Conservation (phyloP, 2,113 vertebrate species). For the Hydropotes inermis region DNA sequence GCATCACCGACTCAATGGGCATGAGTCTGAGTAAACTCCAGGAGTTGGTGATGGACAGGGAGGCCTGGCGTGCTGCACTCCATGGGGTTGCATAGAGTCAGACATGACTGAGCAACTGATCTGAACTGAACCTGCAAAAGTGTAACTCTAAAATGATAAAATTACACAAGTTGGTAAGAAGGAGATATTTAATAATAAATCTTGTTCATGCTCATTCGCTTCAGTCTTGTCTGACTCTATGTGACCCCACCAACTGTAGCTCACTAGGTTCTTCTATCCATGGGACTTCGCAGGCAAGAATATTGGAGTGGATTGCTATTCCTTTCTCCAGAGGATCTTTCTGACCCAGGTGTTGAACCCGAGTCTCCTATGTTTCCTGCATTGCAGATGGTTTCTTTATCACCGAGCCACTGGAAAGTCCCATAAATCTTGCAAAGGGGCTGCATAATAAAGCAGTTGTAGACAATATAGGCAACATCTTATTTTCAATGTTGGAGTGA, state of each 20-base stretch:
- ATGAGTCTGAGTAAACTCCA: background rate
- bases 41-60: background rate
- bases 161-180: background rate
- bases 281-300: background rate
- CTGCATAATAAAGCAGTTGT: background rate
- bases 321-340: background rate
- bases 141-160: background rate
- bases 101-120: background rate
- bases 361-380: background rate
- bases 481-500: background rate
- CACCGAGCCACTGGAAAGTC: background rate
- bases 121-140: background rate
- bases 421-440: background rate
- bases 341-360: background rate
- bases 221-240: background rate
- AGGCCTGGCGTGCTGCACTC: fast-evolving
- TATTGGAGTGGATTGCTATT: background rate
- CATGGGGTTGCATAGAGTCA: background rate
- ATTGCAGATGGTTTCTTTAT: background rate
- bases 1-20: background rate
- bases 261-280: background rate
- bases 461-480: background rate
- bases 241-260: background rate
- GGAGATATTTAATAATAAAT: background rate
- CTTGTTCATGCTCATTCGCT: background rate